These are phyloP conservation scores for Colletes latitarsis DNA, from an alignment of 1,140 invertebrate genomes.

Conservation along the genomic window DNA sequence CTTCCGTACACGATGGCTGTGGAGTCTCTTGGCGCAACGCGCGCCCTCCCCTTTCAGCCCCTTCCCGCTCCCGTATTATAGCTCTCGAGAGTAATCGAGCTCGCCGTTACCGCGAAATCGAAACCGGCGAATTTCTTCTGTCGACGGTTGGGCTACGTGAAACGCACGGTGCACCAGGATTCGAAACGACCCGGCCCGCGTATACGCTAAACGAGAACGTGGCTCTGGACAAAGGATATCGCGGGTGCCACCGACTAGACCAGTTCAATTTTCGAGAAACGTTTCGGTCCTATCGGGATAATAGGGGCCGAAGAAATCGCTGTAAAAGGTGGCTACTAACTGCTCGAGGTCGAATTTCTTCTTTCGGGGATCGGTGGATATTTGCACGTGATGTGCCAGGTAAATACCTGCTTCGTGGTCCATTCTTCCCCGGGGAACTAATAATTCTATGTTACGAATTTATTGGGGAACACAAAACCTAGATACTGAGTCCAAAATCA, in stretches of 20 bases:
- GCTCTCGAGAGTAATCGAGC: constrained; percentile 49
- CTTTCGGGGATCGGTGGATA: too few relatives aligned
- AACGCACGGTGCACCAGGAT: constrained; percentile 16
- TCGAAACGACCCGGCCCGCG: not conserved
- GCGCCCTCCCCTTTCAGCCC: not conserved
- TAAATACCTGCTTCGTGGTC: too few relatives aligned
- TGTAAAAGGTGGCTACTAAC: constrained; percentile 8
- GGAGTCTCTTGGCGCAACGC: constrained; percentile 6
- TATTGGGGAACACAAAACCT: too few relatives aligned
- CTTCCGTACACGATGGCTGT: constrained; percentile 22
- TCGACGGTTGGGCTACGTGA: constrained; percentile 15
- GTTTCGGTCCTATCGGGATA: not conserved
- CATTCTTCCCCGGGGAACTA: too few relatives aligned
- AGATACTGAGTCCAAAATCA: too few relatives aligned
- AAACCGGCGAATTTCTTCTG: constrained; percentile 47
- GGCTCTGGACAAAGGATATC: constrained; percentile 39
- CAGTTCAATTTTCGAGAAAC: constrained; percentile 22
- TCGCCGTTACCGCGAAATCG: constrained; percentile 54
- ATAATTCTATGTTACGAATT: too few relatives aligned
- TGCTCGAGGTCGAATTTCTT: too few relatives aligned
- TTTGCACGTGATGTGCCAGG: too few relatives aligned
- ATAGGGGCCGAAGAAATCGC: constrained; percentile 5
- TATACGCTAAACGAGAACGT: constrained; percentile 35
- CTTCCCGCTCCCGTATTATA: not conserved
- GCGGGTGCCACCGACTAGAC: not conserved